phyloP scores from a whole-genome alignment of 2,888 invertebrate genomes.

The Pammene fasciana region DNA sequence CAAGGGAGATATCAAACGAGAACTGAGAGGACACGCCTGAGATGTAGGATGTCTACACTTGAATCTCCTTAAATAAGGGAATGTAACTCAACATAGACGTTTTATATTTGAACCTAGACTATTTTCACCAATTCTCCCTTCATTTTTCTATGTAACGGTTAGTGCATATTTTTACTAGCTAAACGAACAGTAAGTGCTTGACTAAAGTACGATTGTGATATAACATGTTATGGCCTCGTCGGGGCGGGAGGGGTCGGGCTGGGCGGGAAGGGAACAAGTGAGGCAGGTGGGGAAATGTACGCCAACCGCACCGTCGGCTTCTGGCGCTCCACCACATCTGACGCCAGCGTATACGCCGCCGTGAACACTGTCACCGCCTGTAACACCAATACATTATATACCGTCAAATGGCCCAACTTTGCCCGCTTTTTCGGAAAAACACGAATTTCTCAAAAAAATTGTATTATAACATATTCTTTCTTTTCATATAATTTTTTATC shows the following conservation, averaged over 20 bases:
- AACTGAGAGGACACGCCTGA: too few relatives aligned
- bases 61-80: too few relatives aligned
- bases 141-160: not conserved
- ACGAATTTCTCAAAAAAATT: too few relatives aligned
- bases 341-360: conserved; percentile 63
- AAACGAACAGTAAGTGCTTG: not conserved
- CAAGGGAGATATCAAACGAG: too few relatives aligned
- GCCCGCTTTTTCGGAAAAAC: too few relatives aligned
- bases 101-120: too few relatives aligned
- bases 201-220: not conserved
- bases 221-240: conserved; percentile 41
- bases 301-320: conserved; percentile 61
- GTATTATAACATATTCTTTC: too few relatives aligned
- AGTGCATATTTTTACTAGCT: not conserved
- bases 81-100: too few relatives aligned
- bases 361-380: conserved; percentile 71
- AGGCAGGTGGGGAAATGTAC: conserved; percentile 51
- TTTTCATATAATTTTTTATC: too few relatives aligned
- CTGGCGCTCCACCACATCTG: conserved; percentile 56
- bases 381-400: not conserved
- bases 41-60: too few relatives aligned
- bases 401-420: too few relatives aligned
- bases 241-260: conserved; percentile 35
- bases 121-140: too few relatives aligned
- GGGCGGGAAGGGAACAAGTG: conserved; percentile 47